These are phyloP conservation scores for Hippocampus guttulatus DNA, from an alignment of 2,113 vertebrate genomes.

Conservation along the genomic window DNA sequence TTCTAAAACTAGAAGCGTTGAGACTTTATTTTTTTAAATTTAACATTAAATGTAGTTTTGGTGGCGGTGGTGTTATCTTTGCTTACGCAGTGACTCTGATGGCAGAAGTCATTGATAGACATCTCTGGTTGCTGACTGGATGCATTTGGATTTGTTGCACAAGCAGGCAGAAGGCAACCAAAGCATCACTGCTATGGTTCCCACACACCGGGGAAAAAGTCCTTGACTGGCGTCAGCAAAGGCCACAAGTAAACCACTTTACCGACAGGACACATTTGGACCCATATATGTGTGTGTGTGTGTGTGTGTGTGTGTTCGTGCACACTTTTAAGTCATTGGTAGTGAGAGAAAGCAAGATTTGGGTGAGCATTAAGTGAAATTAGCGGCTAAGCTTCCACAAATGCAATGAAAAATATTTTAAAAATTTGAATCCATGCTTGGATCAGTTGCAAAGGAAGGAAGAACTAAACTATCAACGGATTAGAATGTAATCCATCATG, in stretches of 20 bases:
- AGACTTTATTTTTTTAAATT: neutral
- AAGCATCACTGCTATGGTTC: conserved; percentile 45
- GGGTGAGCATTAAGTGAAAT: conserved; percentile 50
- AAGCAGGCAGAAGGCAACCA: conserved; percentile 60
- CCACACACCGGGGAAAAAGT: conserved; percentile 25
- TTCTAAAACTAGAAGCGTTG: neutral
- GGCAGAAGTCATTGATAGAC: conserved; percentile 46
- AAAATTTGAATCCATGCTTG: neutral
- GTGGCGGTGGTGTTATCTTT: neutral
- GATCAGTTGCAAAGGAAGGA: conserved; percentile 14
- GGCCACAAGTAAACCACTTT: conserved; percentile 36
- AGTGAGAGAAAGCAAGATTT: conserved; percentile 55
- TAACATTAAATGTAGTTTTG: neutral
- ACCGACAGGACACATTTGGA: conserved; percentile 26
- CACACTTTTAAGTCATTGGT: conserved; percentile 37
- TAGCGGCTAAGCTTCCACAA: conserved; percentile 16
- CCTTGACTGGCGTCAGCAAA: conserved; percentile 37
- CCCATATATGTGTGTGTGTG: neutral
- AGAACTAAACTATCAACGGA: neutral
- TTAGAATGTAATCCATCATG: neutral
- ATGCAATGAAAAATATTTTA: neutral
- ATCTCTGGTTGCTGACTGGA: conserved; percentile 52
- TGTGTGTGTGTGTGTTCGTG: conserved; percentile 8
- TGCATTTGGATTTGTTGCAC: conserved; percentile 64
- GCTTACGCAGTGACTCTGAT: conserved; percentile 35